Evolutionary conservation across 2,888 invertebrate species (phyloP), one percentile per base, ranked within the genome.

Genomic region (Scotopteryx bipunctaria): DNA sequence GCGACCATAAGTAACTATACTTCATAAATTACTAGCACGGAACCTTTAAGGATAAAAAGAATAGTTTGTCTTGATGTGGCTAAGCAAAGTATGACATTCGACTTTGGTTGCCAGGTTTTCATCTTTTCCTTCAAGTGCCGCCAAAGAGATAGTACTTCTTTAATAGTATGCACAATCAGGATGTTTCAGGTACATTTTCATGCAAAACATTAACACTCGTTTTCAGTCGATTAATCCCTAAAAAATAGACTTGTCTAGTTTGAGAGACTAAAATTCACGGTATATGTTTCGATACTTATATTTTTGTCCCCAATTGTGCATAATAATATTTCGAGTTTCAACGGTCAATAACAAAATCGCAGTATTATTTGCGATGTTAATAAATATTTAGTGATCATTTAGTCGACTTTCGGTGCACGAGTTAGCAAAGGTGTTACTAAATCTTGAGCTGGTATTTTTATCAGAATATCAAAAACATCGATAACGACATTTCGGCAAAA

Each of bases 351-450:
- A 29, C 14, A 41, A 33, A 35, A 9, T 15, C 21, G 23, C 13
- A 23, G n/a, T 23, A 3, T 37, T 14, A 6, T 15, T 25, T 29
- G 40, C 29, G 40, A 40, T 25, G 23, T 40, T 5, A 37, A 29
- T 40, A 43, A 43, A 15, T 41, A 33, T 19, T 32, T 33, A 27
- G 35, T 21, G 33, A 48, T 17, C 17, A 42, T 45, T 35, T 29
- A 17, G 27, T 27, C 27, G 35, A 33, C 37, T 37, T 64, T 63
- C 45, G 57, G 61, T 56, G 64, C 51, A 61, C 45, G 36, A 48
- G 38, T 16, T 17, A 37, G 21, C 46, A 58, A 58, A 56, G 53
- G 53, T 55, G 59, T 50, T 57, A 59, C 55, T 32, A 50, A 49
- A 48, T 31, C 14, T 40, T 33, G 13, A 25, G 15, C 25, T 45